phyloP scores from a whole-genome alignment of 2,888 invertebrate species.

The Yponomeuta cagnagella region DNA sequence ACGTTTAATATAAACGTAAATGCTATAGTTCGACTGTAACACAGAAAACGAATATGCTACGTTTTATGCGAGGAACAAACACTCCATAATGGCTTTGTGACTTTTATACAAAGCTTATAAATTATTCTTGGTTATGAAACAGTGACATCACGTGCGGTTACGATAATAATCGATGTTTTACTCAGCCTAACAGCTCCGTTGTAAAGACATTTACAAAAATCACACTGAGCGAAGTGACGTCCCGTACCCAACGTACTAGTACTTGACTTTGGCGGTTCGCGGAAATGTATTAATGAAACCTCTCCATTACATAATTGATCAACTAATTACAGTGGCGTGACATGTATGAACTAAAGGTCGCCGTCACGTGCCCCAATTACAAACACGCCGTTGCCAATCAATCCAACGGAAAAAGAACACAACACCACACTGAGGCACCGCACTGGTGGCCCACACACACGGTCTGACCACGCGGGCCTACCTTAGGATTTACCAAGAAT shows the following conservation, averaged over 20 bases:
- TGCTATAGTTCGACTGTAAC: background rate
- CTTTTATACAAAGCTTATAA: constrained; percentile 1
- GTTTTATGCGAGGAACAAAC: background rate
- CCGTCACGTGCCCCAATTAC: constrained; percentile 28
- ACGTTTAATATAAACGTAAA: background rate
- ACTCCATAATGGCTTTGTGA: background rate
- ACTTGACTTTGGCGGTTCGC: constrained; percentile 21
- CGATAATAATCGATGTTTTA: background rate
- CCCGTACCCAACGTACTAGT: background rate
- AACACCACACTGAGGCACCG: constrained; percentile 4
- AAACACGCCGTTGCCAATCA: background rate
- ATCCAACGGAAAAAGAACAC: constrained; percentile 10
- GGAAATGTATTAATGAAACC: constrained; percentile 26
- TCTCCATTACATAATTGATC: constrained; percentile 45
- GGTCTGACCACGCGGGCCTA: background rate
- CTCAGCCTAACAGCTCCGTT: background rate
- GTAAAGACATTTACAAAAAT: constrained; percentile 7
- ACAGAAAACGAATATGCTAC: background rate
- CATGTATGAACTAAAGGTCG: constrained; percentile 5
- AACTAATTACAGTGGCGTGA: constrained; percentile 36
- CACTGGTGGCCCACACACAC: constrained; percentile 7
- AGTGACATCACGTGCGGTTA: constrained; percentile 11
- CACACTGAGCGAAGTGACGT: background rate
- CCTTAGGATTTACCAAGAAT: background rate
- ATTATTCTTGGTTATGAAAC: constrained; percentile 1